These are phyloP conservation scores for Callaeas wilsoni DNA, from an alignment of 2,113 vertebrate species.

Conservation along the genomic window DNA sequence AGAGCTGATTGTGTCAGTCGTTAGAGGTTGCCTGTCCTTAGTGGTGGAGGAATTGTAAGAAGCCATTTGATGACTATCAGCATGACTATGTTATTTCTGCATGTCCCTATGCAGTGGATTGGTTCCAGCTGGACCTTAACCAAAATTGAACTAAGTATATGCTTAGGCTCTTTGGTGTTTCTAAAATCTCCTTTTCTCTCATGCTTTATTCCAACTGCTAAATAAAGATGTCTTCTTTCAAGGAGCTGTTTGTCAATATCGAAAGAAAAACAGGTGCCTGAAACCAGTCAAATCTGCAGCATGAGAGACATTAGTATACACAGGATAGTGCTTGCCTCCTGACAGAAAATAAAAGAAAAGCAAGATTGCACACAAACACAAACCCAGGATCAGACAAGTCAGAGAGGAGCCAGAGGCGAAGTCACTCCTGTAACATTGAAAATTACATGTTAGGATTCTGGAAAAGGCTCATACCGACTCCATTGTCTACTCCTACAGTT, in stretches of 20 bases:
- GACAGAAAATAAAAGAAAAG: not conserved
- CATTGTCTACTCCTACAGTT: not conserved
- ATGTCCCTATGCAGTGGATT: not conserved
- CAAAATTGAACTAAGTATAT: not conserved
- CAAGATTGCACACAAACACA: not conserved
- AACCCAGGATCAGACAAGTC: not conserved
- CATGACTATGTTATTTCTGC: conserved; percentile 20
- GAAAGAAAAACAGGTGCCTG: not conserved
- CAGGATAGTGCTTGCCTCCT: not conserved
- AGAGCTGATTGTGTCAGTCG: not conserved
- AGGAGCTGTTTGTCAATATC: conserved; percentile 8
- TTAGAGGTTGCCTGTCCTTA: not conserved
- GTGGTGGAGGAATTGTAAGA: not conserved
- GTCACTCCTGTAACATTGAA: not conserved
- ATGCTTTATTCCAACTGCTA: not conserved
- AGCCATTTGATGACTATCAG: conserved; percentile 7
- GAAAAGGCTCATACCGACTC: not conserved
- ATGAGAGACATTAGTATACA: not conserved
- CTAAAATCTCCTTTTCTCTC: conserved; percentile 2
- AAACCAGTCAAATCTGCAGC: not conserved
- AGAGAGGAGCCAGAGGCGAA: conserved; percentile 8
- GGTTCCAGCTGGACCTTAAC: conserved; percentile 32
- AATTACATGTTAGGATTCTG: not conserved
- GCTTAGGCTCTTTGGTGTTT: not conserved
- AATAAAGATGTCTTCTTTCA: not conserved